These are phyloP conservation scores for Abramis brama DNA, from an alignment of 2,113 vertebrate species.

Conservation along the genomic window DNA sequence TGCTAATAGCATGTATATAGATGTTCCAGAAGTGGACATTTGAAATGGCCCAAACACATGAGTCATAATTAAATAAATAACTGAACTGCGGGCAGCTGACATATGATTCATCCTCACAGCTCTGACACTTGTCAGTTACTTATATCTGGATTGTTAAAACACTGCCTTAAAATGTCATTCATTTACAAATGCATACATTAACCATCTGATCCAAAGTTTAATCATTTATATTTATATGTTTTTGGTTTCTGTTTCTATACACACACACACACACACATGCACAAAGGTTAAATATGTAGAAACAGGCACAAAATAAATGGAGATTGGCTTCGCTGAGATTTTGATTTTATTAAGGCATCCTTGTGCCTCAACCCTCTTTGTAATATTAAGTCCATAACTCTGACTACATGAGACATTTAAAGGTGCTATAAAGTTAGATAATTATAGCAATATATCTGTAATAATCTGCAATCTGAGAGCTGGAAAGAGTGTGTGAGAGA, in stretches of 20 bases:
- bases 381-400: conserved; percentile 80
- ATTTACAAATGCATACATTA: background rate
- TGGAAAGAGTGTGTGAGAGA: conserved; percentile 44
- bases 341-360: conserved; percentile 67
- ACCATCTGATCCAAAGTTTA: background rate
- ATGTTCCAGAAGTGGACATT: conserved; percentile 3
- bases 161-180: background rate
- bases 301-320: conserved; percentile 45
- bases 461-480: conserved; percentile 74
- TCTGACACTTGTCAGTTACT: conserved; percentile 17
- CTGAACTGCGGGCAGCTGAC: conserved; percentile 1
- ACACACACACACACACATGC: background rate
- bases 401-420: conserved; percentile 76
- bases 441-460: conserved; percentile 83
- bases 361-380: conserved; percentile 74
- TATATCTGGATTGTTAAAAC: background rate
- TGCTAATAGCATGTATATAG: background rate
- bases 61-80: conserved; percentile 32
- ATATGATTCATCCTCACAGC: conserved; percentile 26
- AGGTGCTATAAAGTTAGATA: conserved; percentile 80
- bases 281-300: conserved; percentile 31
- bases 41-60: background rate
- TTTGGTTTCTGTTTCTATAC: background rate
- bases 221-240: background rate
- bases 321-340: conserved; percentile 23